phyloP scores from a whole-genome alignment of 1,140 invertebrate genomes.

The Zaprionus ornatus region DNA sequence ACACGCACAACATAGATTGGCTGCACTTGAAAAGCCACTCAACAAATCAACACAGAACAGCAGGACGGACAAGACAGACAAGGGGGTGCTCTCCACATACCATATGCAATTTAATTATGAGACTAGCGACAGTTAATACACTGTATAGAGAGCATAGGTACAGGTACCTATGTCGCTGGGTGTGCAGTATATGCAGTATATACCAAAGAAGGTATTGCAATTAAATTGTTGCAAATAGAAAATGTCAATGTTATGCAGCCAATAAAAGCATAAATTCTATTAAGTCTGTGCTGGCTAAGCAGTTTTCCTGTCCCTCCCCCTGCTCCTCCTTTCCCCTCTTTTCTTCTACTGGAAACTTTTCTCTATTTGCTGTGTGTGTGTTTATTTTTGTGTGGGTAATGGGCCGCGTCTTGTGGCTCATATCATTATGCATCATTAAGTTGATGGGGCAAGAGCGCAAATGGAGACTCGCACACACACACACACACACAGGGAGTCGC shows the following conservation, averaged over 20 bases:
- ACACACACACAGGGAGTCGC: constrained; percentile 41
- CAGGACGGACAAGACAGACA: not conserved
- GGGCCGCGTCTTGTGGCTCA: constrained; percentile 74
- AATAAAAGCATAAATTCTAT: constrained; percentile 75
- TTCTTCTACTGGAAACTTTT: not conserved
- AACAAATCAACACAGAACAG: constrained; percentile 9
- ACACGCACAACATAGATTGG: constrained; percentile 22
- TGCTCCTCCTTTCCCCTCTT: not conserved
- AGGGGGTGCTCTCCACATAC: not conserved
- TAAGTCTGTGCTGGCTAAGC: constrained; percentile 55
- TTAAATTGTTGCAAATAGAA: constrained; percentile 43
- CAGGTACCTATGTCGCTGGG: too few species aligned
- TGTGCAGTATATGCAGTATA: too few species aligned
- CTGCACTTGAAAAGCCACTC: constrained; percentile 37
- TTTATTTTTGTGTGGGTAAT: constrained; percentile 67
- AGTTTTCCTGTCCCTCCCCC: constrained; percentile 14
- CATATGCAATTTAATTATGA: too few species aligned
- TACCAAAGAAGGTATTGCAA: constrained; percentile 33
- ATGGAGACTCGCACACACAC: constrained; percentile 38
- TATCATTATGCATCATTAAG: constrained; percentile 82
- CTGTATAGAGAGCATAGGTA: too few species aligned
- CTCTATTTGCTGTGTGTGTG: constrained; percentile 22
- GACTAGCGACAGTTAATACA: too few species aligned
- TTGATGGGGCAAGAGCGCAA: constrained; percentile 57
- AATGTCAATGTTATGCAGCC: constrained; percentile 58